Base-by-base conservation (phyloP, 1,140 invertebrate genomes). In the Atopsyche davidsoni region DNA sequence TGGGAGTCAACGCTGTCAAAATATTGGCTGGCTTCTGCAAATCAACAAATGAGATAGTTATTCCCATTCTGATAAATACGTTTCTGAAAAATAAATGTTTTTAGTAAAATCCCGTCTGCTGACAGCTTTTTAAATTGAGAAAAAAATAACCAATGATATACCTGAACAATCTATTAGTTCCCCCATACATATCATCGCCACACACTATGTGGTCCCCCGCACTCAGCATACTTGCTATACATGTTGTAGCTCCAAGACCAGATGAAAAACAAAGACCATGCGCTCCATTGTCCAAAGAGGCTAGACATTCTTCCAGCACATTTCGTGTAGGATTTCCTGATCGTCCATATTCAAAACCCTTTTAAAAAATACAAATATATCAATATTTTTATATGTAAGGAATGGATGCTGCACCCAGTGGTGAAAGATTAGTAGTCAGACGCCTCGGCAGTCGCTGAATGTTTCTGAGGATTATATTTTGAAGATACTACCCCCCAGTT, bases 131-230 rank as follows among this genome's bases (percentile, higher is more conserved):
- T 7, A 6, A 38, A 17, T 41, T 41, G 11, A 41, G 14, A 24
- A 24, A 46, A 4, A 11, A 35, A 18, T 21, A 18, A 18, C 19
- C n/a, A n/a, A 16, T 16, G 16, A 41, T 4, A 23, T 59, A 59
- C 72, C 70, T 71, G 38, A 81, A 77, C 13, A 79, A 71, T 59
- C 85, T 75, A 57, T 84, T 83, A 2, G 93, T 97, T 11, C 93
- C 96, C 45, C 96, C 96, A 65, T 99, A 99, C 4, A 98, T 75
- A 73, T 99, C 95, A 70, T 98, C 91, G 53, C 88, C 85, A 49
- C 83, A 85, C 23, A 99, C 64, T 3, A 99, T 78, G 64, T 98
- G 92, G 69, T 99, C 95, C 0, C 96, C 96, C 52, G 72, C 53
- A 41, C 79, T 81, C 1, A 99, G 68, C 42, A 96, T 65, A 38